Base-by-base conservation (phyloP, 2,797 vertebrate species). In the Sphenodon punctatus region DNA sequence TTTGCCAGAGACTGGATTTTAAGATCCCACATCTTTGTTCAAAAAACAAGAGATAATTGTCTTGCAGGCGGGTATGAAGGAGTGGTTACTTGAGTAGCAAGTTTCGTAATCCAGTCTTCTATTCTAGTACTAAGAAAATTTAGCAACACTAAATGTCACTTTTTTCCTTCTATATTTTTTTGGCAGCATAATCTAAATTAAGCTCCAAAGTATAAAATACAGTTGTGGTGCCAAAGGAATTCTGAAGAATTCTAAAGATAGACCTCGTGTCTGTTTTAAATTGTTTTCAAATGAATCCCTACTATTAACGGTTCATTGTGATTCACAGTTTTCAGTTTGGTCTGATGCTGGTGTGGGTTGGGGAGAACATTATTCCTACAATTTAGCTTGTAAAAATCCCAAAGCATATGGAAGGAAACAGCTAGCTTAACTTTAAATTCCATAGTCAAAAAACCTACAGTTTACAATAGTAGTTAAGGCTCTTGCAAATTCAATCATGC, bases 211-310 rank as follows among this genome's bases (percentile, higher is more conserved):
- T 61, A 46, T 14, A 71, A 61, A 59, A 59, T 14, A 15, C 0
- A 41, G 22, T 43, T 75, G n/a, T 63, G 12, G 23, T 74, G 30
- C 23, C 51, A 67, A 2, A 3, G 48, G 51, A 68, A 17, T 67
- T 86, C 60, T 73, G 49, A 80, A 83, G 43, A 75, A 1, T 27
- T 71, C n/a, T 65, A 70, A 34, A 74, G 75, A 74, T 56, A 58
- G 36, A 75, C 53, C 5, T n/a, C n/a, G 22, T 61, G 69, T 45
- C 32, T 41, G 56, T 25, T 59, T 4, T 32, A 27, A 43, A 30
- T 75, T 34, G 39, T 43, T 30, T 20, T 71, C 32, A 43, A 67
- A 30, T 34, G 76, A 72, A 43, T 16, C 30, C 3, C 25, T 51
- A 10, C n/a, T 36, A 55, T 45, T 78, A 46, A n/a, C 2, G 30